Conservation (phyloP, 1,140 invertebrate species). For the Brachionus asplanchnoidis region DNA sequence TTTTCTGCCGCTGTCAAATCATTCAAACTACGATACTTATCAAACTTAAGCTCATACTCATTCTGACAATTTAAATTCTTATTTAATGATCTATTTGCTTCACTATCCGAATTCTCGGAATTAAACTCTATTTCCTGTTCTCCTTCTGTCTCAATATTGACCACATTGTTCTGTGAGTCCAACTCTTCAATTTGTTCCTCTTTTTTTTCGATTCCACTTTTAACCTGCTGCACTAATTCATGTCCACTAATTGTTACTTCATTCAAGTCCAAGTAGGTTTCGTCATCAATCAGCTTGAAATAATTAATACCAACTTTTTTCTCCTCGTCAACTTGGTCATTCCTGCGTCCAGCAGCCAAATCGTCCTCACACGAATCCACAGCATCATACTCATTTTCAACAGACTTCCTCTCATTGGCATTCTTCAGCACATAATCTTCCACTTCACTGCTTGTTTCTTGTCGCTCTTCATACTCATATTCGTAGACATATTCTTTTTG, state of each 20-base stretch:
- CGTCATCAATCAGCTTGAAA: constrained; percentile 18
- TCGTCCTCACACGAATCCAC: constrained; percentile 12
- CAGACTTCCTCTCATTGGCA: background rate
- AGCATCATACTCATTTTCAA: constrained; percentile 24
- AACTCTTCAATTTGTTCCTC: background rate
- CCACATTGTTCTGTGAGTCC: background rate
- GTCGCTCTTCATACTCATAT: constrained; percentile 1
- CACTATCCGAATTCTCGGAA: background rate
- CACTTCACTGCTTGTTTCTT: background rate
- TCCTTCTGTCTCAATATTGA: background rate
- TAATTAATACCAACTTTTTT: constrained; percentile 20
- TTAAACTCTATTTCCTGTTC: constrained; percentile 17
- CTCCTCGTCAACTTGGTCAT: background rate
- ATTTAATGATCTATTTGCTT: background rate
- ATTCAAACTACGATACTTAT: background rate
- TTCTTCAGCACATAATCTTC: background rate
- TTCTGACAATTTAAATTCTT: background rate
- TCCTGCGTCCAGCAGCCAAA: background rate
- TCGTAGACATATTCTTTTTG: constrained; percentile 25
- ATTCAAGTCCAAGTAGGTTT: constrained; percentile 20
- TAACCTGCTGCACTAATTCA: background rate
- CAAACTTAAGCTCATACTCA: constrained; percentile 32
- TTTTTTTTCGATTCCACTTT: background rate
- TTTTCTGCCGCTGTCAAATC: background rate
- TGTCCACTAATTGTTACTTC: background rate